Evolutionary conservation across 92 coral and sea anemone genomes (phyloP).

Genomic region (Porites rus): DNA sequence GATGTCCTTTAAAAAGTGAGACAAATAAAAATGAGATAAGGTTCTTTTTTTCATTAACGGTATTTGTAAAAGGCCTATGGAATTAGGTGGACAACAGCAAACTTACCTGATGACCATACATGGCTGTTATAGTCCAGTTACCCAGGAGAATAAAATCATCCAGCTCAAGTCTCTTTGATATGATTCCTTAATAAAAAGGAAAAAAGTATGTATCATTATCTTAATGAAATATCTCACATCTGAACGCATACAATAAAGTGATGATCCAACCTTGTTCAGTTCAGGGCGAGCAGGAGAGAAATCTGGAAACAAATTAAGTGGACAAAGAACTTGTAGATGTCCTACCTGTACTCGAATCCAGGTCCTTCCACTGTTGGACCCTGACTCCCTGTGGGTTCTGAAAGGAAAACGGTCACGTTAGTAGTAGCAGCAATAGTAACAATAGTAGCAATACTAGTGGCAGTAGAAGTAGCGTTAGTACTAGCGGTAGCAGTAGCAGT

Average conservation of each 20-base stretch:
- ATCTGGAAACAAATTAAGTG: too few species aligned
- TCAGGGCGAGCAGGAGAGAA: too few species aligned
- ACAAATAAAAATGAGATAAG: background rate
- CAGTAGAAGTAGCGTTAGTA: too few species aligned
- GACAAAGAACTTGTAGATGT: background rate
- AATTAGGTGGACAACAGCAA: background rate
- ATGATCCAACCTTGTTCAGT: too few species aligned
- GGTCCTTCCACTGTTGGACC: constrained; percentile 86
- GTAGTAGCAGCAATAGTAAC: too few species aligned
- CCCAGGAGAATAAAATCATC: constrained; percentile 78
- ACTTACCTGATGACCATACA: constrained; percentile 84
- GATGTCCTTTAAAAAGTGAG: constrained; percentile 49
- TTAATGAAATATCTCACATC: background rate
- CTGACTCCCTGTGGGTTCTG: constrained; percentile 95
- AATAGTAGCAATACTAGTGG: too few species aligned
- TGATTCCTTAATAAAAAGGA: constrained; percentile 67
- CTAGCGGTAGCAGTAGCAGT: too few species aligned
- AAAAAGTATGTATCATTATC: too few species aligned
- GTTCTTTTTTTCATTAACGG: background rate
- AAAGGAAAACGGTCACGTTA: background rate
- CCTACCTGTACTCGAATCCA: constrained; percentile 77
- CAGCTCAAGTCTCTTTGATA: constrained; percentile 68
- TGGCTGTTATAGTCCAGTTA: constrained; percentile 92
- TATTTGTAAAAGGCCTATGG: background rate
- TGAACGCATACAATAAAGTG: background rate